Evolutionary conservation across 2,113 vertebrate genomes (phyloP).

Genomic region (Mesocricetus auratus): DNA sequence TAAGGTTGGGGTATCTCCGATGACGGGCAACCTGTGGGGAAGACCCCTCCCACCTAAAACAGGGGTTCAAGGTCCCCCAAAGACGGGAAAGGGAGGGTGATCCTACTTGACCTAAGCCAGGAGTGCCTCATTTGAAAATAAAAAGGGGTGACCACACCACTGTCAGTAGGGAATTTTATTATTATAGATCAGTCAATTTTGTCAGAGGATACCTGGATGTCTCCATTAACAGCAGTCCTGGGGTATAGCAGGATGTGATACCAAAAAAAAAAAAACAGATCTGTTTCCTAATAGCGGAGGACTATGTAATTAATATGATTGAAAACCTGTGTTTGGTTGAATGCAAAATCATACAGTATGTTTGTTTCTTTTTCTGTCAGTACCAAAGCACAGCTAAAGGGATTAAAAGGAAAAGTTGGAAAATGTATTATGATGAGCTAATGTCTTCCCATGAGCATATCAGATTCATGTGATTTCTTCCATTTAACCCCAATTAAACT

Average conservation of each 20-base stretch:
- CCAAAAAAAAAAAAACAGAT: conserved; percentile 50
- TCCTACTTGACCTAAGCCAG: no score
- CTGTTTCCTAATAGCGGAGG: conserved; percentile 4
- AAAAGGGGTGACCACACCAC: no score
- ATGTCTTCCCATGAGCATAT: neutral
- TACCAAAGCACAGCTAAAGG: conserved; percentile 19
- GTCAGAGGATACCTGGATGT: neutral
- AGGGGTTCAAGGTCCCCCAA: no score
- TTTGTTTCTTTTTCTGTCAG: conserved; percentile 40
- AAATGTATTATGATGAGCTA: conserved; percentile 19
- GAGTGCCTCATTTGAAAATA: no score
- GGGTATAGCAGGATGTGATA: neutral
- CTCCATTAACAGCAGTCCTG: neutral
- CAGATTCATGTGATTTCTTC: conserved; percentile 37
- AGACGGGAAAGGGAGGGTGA: no score
- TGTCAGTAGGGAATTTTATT: neutral
- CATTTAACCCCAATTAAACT: conserved; percentile 51
- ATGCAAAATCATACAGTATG: neutral
- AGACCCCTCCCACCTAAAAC: no score
- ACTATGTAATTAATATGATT: conserved; percentile 51
- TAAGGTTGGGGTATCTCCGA: no score
- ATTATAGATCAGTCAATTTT: neutral
- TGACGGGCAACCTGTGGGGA: no score
- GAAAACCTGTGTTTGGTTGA: conserved; percentile 56
- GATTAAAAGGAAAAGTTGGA: neutral